A percentile compares a stretch with the other conserved stretches of the same genome.
Evolutionary conservation across 2,888 invertebrate genomes (phyloP).

Genomic region (Geotrupes spiniger): DNA sequence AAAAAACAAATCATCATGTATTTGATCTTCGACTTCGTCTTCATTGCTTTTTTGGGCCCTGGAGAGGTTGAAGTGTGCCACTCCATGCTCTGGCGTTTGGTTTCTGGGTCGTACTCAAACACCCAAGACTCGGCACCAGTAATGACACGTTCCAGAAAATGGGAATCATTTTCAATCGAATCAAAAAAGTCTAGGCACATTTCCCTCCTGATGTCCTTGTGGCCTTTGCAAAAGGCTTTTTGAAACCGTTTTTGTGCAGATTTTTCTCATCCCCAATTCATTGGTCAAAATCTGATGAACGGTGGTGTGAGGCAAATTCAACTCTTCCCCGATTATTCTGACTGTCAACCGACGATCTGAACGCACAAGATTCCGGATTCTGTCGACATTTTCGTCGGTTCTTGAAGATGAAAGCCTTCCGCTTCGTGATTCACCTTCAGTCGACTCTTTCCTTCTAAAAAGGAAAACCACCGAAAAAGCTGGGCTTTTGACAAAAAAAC

Average conservation of each 20-base stretch:
- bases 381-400: conserved; percentile 25
- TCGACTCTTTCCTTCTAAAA: conserved; percentile 14
- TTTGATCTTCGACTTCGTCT: neutral
- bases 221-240: too few relatives aligned
- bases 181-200: too few relatives aligned
- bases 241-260: too few relatives aligned
- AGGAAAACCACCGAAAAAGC: conserved; percentile 20
- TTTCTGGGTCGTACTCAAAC: too few relatives aligned
- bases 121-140: too few relatives aligned
- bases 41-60: too few relatives aligned
- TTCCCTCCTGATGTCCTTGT: too few relatives aligned
- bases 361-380: conserved; percentile 24
- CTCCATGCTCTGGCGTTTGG: conserved; percentile 10
- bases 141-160: too few relatives aligned
- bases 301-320: conserved; percentile 21
- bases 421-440: conserved; percentile 21
- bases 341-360: conserved; percentile 23
- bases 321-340: conserved; percentile 15
- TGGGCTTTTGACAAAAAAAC: conserved; percentile 23
- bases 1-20: too few relatives aligned
- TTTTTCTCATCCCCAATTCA: conserved; percentile 21
- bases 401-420: conserved; percentile 23
- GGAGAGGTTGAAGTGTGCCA: conserved; percentile 5
- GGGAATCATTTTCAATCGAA: too few relatives aligned
- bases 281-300: too few relatives aligned